phyloP scores from a whole-genome alignment of 2,797 vertebrate genomes.

The Chiloscyllium punctatum region DNA sequence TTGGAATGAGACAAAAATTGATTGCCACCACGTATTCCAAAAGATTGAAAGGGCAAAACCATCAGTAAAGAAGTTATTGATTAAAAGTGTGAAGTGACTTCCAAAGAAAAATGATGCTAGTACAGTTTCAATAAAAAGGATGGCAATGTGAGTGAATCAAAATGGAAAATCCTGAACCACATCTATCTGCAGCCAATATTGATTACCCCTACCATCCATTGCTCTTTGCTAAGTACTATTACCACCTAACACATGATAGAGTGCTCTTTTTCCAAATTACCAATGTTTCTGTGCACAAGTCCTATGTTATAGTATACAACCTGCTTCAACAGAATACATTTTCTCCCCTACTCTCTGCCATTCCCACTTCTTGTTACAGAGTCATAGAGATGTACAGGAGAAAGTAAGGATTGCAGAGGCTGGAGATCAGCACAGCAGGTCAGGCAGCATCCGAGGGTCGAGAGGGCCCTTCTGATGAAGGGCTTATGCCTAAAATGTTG shows the following conservation, averaged over 20 bases:
- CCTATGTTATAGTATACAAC: background rate
- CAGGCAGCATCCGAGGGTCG: too few species aligned
- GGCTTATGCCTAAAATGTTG: too few species aligned
- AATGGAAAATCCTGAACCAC: background rate
- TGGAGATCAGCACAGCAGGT: too few species aligned
- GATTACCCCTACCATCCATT: background rate
- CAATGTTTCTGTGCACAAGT: background rate
- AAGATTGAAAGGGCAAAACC: background rate
- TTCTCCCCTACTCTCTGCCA: background rate
- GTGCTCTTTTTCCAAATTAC: background rate
- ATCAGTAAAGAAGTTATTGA: background rate
- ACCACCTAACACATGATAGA: background rate
- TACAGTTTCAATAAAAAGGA: background rate
- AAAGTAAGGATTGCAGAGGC: too few species aligned
- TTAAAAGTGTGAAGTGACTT: background rate
- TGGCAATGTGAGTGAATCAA: background rate
- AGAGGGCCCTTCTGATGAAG: too few species aligned
- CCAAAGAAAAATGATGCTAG: background rate
- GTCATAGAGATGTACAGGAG: too few species aligned
- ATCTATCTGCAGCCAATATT: background rate
- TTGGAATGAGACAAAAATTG: background rate
- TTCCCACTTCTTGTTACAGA: too few species aligned
- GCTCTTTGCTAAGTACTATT: background rate
- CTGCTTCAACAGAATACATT: background rate
- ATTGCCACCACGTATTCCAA: background rate